These are phyloP conservation scores for Morelia viridis DNA, from an alignment of 2,797 vertebrate genomes.

Conservation along the genomic window DNA sequence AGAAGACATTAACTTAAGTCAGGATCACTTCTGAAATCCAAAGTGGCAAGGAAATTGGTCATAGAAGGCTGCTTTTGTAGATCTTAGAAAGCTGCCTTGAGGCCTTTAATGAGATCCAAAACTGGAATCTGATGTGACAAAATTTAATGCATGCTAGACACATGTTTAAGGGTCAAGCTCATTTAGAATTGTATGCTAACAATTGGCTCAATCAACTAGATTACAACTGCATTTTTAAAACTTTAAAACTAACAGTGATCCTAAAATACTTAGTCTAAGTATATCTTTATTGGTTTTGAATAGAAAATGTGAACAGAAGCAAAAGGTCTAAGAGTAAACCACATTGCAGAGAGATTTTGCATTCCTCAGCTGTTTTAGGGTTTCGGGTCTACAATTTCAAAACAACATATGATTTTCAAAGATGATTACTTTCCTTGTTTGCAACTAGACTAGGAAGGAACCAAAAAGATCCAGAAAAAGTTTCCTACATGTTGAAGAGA, in stretches of 20 bases:
- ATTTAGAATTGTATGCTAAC: slow-evolving; percentile 42
- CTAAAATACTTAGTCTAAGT: slow-evolving; percentile 14
- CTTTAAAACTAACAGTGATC: slow-evolving; percentile 19
- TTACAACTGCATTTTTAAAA: slow-evolving; percentile 7
- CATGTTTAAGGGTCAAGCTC: slow-evolving; percentile 27
- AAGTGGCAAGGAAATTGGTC: too few species aligned
- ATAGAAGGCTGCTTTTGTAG: too few species aligned
- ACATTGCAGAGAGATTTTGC: background rate
- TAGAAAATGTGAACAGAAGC: slow-evolving; percentile 20
- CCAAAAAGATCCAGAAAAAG: background rate
- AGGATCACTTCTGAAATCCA: too few species aligned
- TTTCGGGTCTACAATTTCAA: background rate
- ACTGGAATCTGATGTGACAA: slow-evolving; percentile 12
- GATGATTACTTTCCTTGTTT: background rate
- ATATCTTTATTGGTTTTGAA: slow-evolving; percentile 8
- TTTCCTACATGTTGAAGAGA: background rate
- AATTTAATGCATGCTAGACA: slow-evolving; percentile 38
- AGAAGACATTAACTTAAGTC: too few species aligned
- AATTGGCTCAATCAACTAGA: slow-evolving; percentile 38
- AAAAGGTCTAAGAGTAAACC: slow-evolving; percentile 39
- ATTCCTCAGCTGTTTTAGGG: background rate
- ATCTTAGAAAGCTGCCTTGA: background rate
- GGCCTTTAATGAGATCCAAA: background rate
- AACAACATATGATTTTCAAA: background rate
- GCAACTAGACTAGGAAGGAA: background rate